Evolutionary conservation across 2,888 invertebrate species (phyloP).

Genomic region (Agapetus fuscipes): DNA sequence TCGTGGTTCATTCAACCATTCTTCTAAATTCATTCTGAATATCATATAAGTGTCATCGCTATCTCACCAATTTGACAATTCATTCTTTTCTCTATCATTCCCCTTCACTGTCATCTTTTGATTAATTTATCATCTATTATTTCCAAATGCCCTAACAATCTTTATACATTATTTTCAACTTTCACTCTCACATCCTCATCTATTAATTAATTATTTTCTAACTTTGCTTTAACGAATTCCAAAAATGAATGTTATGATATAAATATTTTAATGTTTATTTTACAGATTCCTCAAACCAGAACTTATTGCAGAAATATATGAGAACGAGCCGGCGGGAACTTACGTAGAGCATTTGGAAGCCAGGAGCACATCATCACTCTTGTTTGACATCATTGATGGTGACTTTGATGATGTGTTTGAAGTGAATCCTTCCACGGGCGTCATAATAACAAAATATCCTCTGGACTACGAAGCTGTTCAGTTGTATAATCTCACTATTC

Average conservation of each 20-base stretch:
- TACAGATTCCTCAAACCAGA: slow-evolving; percentile 31
- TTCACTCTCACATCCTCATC: too few relatives aligned
- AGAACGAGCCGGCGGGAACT: slow-evolving; percentile 74
- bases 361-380: slow-evolving; percentile 67
- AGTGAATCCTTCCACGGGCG: slow-evolving; percentile 80
- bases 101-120: too few relatives aligned
- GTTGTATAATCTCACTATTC: slow-evolving; percentile 73
- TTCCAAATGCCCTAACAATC: too few relatives aligned
- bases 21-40: slow-evolving; percentile 1
- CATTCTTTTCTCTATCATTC: too few relatives aligned
- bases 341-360: slow-evolving; percentile 72
- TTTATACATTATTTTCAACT: too few relatives aligned
- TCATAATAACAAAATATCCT: slow-evolving; percentile 63
- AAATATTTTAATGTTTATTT: slow-evolving; percentile 5
- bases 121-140: too few relatives aligned
- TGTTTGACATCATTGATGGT: slow-evolving; percentile 69
- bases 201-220: background rate
- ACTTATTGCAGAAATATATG: slow-evolving; percentile 62
- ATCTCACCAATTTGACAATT: too few relatives aligned
- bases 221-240: too few relatives aligned
- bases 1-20: too few relatives aligned
- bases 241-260: too few relatives aligned
- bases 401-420: slow-evolving; percentile 64
- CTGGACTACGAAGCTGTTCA: slow-evolving; percentile 73
- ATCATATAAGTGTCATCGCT: too few relatives aligned